phyloP scores from a whole-genome alignment of 2,113 vertebrate species.

The Proterorhinus semilunaris region DNA sequence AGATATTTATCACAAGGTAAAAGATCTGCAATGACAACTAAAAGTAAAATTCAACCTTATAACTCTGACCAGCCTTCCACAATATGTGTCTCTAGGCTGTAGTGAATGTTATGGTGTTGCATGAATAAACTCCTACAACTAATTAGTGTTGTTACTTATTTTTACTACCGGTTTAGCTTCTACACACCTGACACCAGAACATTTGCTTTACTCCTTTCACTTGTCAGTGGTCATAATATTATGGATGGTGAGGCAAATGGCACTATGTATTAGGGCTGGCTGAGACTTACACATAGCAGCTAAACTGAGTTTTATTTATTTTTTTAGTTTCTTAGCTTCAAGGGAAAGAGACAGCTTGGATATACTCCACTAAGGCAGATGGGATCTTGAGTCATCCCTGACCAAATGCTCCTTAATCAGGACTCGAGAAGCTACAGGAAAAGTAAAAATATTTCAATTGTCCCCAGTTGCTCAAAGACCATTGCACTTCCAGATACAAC shows the following conservation, averaged over 20 bases:
- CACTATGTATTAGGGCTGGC: constrained; percentile 28
- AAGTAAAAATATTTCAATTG: constrained; percentile 5
- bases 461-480: background rate
- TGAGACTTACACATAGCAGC: constrained; percentile 20
- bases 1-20: too few relatives aligned
- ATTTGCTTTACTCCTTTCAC: background rate
- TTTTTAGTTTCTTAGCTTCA: constrained; percentile 3
- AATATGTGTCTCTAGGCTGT: too few relatives aligned
- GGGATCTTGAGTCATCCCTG: constrained; percentile 39
- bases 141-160: too few relatives aligned
- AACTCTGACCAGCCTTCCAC: too few relatives aligned
- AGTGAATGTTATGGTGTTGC: too few relatives aligned
- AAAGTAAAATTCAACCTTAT: too few relatives aligned
- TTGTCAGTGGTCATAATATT: background rate
- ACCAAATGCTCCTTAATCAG: constrained; percentile 34
- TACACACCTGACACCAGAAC: too few relatives aligned
- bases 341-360: constrained; percentile 45
- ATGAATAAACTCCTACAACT: too few relatives aligned
- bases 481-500: constrained; percentile 11
- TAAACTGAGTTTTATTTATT: background rate
- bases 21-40: too few relatives aligned
- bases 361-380: constrained; percentile 26
- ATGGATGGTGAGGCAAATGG: background rate
- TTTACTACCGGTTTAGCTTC: too few relatives aligned
- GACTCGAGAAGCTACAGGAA: constrained; percentile 14